Percentiles rank a stretch among this genome's conserved stretches.
Conservation (phyloP, 1,140 invertebrate genomes). For the Neotoxoptera formosana region DNA sequence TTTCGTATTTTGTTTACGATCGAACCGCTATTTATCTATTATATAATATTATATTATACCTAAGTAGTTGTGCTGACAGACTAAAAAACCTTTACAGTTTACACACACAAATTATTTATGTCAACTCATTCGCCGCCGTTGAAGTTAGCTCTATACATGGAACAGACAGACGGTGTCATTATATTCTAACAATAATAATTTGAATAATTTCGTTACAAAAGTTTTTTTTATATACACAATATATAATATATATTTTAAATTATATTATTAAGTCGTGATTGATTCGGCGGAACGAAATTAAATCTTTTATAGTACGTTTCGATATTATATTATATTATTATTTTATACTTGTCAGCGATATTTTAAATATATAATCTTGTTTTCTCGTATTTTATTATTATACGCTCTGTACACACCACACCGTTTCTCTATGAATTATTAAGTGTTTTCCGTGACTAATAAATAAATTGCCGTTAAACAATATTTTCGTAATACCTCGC, state of each 20-base stretch:
- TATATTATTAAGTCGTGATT: neutral
- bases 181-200: neutral
- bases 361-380: neutral
- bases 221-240: neutral
- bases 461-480: conserved; percentile 8
- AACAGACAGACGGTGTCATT: neutral
- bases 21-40: neutral
- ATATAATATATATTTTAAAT: too few species aligned
- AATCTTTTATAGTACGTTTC: neutral
- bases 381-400: neutral
- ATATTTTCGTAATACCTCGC: conserved; percentile 7
- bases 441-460: neutral
- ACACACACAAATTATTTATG: neutral
- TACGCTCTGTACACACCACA: neutral
- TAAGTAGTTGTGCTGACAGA: neutral
- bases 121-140: neutral
- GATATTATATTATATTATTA: neutral
- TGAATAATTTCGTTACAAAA: neutral
- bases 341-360: neutral
- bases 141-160: neutral
- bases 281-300: neutral
- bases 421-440: neutral
- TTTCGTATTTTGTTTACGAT: neutral
- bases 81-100: neutral
- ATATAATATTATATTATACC: neutral